Evolutionary conservation across 2,113 vertebrate species (phyloP).

Genomic region (Ascaphus truei): DNA sequence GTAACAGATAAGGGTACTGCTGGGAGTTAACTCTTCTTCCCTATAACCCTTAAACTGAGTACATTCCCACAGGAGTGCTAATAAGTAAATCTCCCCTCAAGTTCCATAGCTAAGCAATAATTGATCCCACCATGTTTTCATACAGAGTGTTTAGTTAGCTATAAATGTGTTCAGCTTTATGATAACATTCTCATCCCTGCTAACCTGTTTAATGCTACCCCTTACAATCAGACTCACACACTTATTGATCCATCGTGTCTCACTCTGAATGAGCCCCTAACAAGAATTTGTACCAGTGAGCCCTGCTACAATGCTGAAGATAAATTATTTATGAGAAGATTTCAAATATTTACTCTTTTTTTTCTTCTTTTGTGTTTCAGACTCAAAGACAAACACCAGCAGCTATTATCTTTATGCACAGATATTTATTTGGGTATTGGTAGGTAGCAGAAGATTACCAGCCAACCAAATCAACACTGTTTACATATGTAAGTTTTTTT

Average conservation of each 20-base stretch:
- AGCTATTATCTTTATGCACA: neutral
- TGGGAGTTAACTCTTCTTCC: too few species aligned
- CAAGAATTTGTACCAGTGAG: neutral
- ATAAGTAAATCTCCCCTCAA: too few species aligned
- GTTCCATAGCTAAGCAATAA: too few species aligned
- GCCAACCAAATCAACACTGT: neutral
- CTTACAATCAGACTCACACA: neutral
- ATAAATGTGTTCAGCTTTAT: too few species aligned
- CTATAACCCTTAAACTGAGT: too few species aligned
- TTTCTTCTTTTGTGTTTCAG: neutral
- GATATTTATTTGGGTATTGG: neutral
- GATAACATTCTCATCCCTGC: too few species aligned
- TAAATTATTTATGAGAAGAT: constrained; percentile 12
- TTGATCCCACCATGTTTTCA: too few species aligned
- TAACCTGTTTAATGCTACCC: too few species aligned
- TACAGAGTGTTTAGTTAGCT: too few species aligned
- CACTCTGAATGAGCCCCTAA: neutral
- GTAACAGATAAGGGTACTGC: too few species aligned
- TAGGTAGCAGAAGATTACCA: constrained; percentile 10
- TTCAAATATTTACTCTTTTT: constrained; percentile 17
- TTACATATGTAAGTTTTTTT: constrained; percentile 4
- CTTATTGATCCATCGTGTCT: neutral
- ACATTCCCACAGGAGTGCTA: too few species aligned
- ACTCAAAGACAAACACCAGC: neutral
- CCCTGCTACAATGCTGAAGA: neutral